Evolutionary conservation across 92 coral and sea anemone species (phyloP).

Genomic region (Porites cylindrica): DNA sequence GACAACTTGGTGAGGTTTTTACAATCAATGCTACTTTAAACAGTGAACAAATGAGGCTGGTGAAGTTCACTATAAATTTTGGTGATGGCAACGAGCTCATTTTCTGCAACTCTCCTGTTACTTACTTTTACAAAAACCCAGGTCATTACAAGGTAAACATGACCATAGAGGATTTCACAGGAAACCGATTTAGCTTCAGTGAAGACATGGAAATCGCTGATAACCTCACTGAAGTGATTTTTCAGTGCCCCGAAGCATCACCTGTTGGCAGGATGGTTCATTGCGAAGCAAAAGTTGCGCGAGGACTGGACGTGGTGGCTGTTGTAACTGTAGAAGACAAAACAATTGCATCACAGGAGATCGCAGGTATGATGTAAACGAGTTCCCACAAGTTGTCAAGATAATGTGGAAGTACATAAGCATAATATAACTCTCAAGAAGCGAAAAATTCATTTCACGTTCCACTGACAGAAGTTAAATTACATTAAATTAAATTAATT

Average conservation of each 20-base stretch:
- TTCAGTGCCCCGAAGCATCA: constrained; percentile 10
- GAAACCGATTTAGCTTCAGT: neutral
- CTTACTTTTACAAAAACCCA: constrained; percentile 41
- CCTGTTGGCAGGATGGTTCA: constrained; percentile 12
- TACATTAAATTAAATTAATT: too few species aligned
- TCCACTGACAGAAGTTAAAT: too few species aligned
- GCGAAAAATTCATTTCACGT: too few species aligned
- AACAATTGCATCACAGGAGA: neutral
- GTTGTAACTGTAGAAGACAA: neutral
- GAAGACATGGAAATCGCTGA: constrained; percentile 19
- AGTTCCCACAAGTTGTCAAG: neutral
- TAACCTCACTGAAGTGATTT: constrained; percentile 29
- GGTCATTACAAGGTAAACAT: constrained; percentile 14
- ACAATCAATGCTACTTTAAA: constrained; percentile 5
- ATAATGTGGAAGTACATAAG: too few species aligned
- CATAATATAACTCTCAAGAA: too few species aligned
- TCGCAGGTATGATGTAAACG: constrained; percentile 11
- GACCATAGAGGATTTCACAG: constrained; percentile 3
- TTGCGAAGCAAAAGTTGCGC: constrained; percentile 4
- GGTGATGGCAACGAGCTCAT: constrained; percentile 34
- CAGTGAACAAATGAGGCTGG: neutral
- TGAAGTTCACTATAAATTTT: constrained; percentile 5
- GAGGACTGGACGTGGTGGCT: constrained; percentile 25
- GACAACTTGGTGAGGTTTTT: constrained; percentile 15
- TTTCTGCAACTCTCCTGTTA: constrained; percentile 13